These are phyloP conservation scores for Pterocles orientalis DNA, from an alignment of 2,113 vertebrate genomes.

Conservation along the genomic window DNA sequence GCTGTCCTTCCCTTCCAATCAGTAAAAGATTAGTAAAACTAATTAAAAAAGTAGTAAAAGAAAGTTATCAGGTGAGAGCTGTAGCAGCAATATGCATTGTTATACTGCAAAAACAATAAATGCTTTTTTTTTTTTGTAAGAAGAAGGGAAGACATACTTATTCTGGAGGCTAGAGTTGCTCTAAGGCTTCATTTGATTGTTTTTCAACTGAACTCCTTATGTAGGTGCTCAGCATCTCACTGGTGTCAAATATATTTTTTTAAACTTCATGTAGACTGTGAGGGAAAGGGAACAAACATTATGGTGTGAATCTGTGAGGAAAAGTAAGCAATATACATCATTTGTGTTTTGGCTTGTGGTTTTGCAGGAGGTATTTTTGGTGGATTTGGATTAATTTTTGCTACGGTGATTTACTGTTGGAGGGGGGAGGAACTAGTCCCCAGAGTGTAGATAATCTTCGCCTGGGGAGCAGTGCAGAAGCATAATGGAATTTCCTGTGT, in stretches of 20 bases:
- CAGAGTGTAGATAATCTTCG: neutral
- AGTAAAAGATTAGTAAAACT: too few relatives aligned
- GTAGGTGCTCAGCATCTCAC: neutral
- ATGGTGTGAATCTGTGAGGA: neutral
- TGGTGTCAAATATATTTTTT: neutral
- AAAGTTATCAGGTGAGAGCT: neutral
- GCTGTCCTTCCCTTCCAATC: neutral
- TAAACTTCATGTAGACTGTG: neutral
- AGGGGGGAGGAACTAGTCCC: neutral
- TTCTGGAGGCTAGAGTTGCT: neutral
- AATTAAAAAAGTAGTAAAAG: too few relatives aligned
- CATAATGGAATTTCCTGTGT: constrained; percentile 18
- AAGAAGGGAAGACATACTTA: neutral
- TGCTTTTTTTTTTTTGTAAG: neutral
- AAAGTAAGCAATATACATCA: neutral
- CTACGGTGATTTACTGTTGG: neutral
- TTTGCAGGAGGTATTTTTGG: neutral
- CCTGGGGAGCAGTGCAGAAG: neutral
- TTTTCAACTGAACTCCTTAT: neutral
- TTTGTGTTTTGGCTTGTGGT: neutral
- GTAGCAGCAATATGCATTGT: neutral
- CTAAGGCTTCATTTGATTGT: constrained; percentile 1
- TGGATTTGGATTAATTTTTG: constrained; percentile 41
- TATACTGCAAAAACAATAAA: neutral
- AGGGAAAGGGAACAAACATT: neutral